phyloP scores from a whole-genome alignment of 2,113 vertebrate species.

The Apodemus sylvaticus region DNA sequence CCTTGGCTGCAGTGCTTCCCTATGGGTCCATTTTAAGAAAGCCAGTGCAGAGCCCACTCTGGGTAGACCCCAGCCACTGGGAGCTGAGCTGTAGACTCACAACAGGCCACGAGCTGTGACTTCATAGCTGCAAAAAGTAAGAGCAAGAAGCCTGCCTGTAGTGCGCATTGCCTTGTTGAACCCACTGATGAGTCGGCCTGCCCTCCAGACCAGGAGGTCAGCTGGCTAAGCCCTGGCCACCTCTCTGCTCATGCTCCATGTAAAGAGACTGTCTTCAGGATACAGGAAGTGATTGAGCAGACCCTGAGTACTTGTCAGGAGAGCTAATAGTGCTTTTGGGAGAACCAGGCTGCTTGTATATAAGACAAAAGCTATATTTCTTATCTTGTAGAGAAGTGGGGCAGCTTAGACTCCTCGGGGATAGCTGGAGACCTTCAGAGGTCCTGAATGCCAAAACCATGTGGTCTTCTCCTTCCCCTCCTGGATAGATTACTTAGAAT shows the following conservation, averaged over 20 bases:
- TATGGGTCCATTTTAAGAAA: constrained; percentile 4
- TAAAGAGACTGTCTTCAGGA: constrained; percentile 8
- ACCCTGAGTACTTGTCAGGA: constrained; percentile 19
- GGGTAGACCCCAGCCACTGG: not conserved
- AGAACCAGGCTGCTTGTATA: constrained; percentile 34
- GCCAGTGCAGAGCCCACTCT: not conserved
- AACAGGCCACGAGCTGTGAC: constrained; percentile 25
- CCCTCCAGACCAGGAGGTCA: not conserved
- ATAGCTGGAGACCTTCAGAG: not conserved
- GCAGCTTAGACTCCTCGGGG: not conserved
- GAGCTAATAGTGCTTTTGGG: not conserved
- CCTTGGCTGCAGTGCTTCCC: not conserved
- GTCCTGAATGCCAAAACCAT: not conserved
- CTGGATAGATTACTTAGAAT: constrained; percentile 46
- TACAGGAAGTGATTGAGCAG: not conserved
- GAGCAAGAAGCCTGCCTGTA: constrained; percentile 26
- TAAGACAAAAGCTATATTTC: constrained; percentile 10
- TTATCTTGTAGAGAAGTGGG: not conserved
- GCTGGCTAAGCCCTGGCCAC: not conserved
- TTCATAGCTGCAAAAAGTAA: constrained; percentile 52
- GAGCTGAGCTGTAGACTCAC: not conserved
- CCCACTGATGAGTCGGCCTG: not conserved
- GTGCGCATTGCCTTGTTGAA: not conserved
- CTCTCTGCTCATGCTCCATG: not conserved
- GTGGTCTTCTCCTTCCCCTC: not conserved